A percentile compares a stretch with the other conserved stretches of the same genome.
Conservation (phyloP, 1,140 invertebrate species). For the Amphibalanus amphitrite region DNA sequence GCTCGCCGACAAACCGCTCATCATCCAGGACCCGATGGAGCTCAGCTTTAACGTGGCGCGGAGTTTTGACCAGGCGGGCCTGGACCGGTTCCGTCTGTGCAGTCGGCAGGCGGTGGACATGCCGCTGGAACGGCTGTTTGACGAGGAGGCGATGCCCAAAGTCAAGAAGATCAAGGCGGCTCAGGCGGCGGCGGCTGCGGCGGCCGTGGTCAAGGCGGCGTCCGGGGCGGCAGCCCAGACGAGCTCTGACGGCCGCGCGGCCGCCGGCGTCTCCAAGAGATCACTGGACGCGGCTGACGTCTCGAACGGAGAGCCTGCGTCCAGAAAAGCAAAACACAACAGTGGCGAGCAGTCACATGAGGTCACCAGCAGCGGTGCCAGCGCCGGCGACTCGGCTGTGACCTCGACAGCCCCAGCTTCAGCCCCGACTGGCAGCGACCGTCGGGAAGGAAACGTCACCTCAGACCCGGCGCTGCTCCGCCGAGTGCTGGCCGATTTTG, state of each 20-base stretch:
- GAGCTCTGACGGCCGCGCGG: background rate
- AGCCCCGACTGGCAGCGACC: too few species aligned
- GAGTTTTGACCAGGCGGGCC: slow-evolving; percentile 7
- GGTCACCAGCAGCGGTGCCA: background rate
- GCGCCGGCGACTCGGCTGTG: too few species aligned
- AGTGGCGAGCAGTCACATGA: background rate
- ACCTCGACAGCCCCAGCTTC: too few species aligned
- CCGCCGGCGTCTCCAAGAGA: too few species aligned
- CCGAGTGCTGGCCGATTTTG: too few species aligned
- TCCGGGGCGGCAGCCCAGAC: too few species aligned
- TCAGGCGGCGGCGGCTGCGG: background rate
- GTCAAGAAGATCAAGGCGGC: background rate
- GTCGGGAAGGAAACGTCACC: too few species aligned
- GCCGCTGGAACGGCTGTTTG: background rate
- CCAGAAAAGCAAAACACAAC: too few species aligned
- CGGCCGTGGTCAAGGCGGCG: too few species aligned
- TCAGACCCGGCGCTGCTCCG: too few species aligned
- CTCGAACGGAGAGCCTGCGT: too few species aligned
- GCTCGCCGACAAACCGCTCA: slow-evolving; percentile 29
- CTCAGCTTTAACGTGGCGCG: slow-evolving; percentile 34
- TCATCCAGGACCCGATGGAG: slow-evolving; percentile 44
- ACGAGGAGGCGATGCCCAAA: background rate
- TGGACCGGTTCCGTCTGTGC: slow-evolving; percentile 13
- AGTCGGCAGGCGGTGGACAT: slow-evolving; percentile 11
- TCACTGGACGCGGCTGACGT: too few species aligned